Evolutionary conservation across 2,113 vertebrate species (phyloP), one percentile per base, ranked within the genome.

Genomic region (Myrmophylax atrothorax): DNA sequence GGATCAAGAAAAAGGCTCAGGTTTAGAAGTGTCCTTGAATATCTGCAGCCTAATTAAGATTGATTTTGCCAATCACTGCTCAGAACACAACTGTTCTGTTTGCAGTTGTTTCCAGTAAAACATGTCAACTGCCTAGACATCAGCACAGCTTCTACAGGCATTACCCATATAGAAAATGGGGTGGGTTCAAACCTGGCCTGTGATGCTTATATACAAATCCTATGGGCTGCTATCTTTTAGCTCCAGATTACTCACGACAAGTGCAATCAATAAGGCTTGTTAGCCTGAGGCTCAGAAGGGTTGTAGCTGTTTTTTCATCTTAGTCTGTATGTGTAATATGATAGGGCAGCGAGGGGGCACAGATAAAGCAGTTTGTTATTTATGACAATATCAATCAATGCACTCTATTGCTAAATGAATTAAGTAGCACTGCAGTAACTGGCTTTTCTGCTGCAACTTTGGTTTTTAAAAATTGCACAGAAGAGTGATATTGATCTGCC

Each of bases 351-450:
- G 46, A 93, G 80, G 52, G 91, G 60, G 37, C 63, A 67, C 42
- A 87, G 78, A 84, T 74, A 64, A 96, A 96, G 63, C 5, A 1
- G 50, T 82, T 92, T 92, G 83, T 96, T 95, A 87, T 89, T 96
- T 95, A 95, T 95, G 95, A 90, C 82, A 90, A 87, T 89, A 93
- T 90, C 79, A 96, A 82, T 95, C 95, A 95, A 96, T 88, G 66
- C 50, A 82, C 62, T 80, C 74, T 94, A 94, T 93, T 92, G 78
- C 53, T 84, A 90, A 96, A 97, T 62, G 46, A 88, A 94, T 94
- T 94, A 97, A 95, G 76, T 68, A 93, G 46, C 62, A 74, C 63
- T 84, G 78, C 76, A 84, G 60, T 82, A 81, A 68, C 47, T 58
- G 53, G 47, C 58, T 95, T 94, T 96, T 73, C 89, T 88, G 74